Conservation (phyloP, 2,113 vertebrate species). For the Nyctereutes procyonoides region DNA sequence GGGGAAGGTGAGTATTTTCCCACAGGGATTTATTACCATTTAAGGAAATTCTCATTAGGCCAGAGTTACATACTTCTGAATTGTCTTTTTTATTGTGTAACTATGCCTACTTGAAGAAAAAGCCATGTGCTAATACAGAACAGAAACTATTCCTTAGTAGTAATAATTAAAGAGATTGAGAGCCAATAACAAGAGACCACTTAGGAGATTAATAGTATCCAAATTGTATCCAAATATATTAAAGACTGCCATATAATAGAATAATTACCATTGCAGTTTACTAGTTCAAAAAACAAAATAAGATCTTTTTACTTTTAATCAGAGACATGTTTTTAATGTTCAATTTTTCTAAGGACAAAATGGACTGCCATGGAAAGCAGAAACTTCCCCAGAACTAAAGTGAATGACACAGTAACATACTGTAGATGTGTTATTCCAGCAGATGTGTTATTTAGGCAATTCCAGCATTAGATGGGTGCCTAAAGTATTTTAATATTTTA, state of each 20-base stretch:
- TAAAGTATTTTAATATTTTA: not conserved
- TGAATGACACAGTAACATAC: not conserved
- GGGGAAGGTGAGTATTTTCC: not conserved
- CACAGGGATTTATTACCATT: not conserved
- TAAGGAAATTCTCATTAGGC: not conserved
- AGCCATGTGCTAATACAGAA: not conserved
- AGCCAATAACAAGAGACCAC: not conserved
- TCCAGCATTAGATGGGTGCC: not conserved
- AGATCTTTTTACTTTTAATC: not conserved
- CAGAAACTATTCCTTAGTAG: not conserved
- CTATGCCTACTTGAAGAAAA: not conserved
- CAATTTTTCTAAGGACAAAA: not conserved
- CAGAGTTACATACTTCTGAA: not conserved
- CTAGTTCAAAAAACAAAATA: slow-evolving; percentile 6
- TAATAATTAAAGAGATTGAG: not conserved
- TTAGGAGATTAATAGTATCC: not conserved
- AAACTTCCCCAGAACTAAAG: not conserved
- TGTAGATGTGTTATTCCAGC: not conserved
- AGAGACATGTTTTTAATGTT: not conserved
- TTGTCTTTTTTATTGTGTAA: not conserved
- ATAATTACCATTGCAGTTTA: not conserved
- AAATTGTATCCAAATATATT: not conserved
- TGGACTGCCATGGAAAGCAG: not conserved
- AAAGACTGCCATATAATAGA: not conserved
- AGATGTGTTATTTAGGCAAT: not conserved